phyloP scores from a whole-genome alignment of 35 echinoderm and acorn worm genomes.

The Acanthaster planci region DNA sequence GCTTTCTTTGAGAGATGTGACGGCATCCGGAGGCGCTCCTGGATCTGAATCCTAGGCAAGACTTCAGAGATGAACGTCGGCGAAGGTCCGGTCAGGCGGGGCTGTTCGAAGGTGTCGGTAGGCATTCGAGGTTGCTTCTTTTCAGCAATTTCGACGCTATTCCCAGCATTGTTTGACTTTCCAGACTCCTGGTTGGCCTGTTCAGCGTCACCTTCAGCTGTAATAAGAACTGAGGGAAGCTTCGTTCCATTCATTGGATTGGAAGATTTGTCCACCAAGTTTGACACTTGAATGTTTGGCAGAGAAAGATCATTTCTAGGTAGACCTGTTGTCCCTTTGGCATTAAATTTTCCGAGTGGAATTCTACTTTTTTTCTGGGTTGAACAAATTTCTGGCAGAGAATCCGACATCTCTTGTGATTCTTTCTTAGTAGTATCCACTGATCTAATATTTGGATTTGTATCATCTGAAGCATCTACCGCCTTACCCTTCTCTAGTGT shows the following conservation, averaged over 20 bases:
- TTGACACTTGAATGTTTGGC: background rate
- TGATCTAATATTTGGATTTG: background rate
- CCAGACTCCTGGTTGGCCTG: background rate
- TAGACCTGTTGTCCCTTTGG: background rate
- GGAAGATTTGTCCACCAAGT: background rate
- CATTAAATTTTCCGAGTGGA: background rate
- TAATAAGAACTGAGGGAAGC: background rate
- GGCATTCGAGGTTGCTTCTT: background rate
- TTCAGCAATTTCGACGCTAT: background rate
- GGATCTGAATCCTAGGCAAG: slow-evolving; percentile 38
- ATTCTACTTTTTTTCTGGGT: background rate
- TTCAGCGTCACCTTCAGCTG: background rate
- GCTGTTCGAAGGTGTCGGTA: background rate
- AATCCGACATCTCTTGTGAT: background rate
- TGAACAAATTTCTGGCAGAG: background rate
- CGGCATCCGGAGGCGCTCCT: slow-evolving; percentile 1
- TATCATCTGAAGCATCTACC: background rate
- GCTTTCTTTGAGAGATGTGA: background rate
- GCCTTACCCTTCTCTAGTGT: background rate
- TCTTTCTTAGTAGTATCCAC: background rate
- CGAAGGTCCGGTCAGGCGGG: background rate
- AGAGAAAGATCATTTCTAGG: background rate
- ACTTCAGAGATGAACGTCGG: slow-evolving; percentile 37
- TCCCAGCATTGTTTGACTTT: background rate
- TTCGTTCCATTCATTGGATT: background rate